These are phyloP conservation scores for Hypsopygia costalis DNA, from an alignment of 2,888 invertebrate species.

Conservation along the genomic window DNA sequence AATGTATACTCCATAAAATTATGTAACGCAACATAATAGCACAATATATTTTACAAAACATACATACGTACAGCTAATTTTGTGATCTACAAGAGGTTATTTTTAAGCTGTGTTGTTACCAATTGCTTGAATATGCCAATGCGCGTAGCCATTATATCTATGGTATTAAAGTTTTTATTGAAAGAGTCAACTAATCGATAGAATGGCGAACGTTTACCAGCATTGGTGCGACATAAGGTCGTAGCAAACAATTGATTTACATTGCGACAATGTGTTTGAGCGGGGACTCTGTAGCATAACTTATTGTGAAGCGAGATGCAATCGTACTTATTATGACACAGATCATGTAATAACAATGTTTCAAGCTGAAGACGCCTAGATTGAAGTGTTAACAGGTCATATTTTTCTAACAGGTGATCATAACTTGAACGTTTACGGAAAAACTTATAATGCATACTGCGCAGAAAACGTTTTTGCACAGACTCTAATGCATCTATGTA, in stretches of 20 bases:
- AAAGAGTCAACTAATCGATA: background rate
- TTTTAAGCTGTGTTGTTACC: too few relatives aligned
- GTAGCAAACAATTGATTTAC: constrained; percentile 3
- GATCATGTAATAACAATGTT: background rate
- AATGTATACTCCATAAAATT: too few relatives aligned
- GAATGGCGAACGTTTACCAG: constrained; percentile 4
- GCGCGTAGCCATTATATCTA: too few relatives aligned
- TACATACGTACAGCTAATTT: too few relatives aligned
- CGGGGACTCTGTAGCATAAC: constrained; percentile 2
- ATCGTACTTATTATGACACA: constrained; percentile 2
- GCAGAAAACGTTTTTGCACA: constrained; percentile 9
- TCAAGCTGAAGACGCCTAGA: constrained; percentile 3
- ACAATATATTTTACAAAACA: too few relatives aligned
- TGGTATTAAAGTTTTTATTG: background rate
- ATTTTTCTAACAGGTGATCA: constrained; percentile 1
- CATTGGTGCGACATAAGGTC: constrained; percentile 6
- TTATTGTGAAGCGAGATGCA: constrained; percentile 5
- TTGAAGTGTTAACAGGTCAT: constrained; percentile 2
- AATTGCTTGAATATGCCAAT: too few relatives aligned
- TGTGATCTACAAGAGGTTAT: too few relatives aligned
- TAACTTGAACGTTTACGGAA: background rate
- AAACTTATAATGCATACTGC: constrained; percentile 5
- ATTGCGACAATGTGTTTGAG: background rate
- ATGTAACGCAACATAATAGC: too few relatives aligned
- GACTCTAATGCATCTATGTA: constrained; percentile 8